Conservation (phyloP, 2,888 invertebrate genomes). For the Stenchaetothrips biformis region DNA sequence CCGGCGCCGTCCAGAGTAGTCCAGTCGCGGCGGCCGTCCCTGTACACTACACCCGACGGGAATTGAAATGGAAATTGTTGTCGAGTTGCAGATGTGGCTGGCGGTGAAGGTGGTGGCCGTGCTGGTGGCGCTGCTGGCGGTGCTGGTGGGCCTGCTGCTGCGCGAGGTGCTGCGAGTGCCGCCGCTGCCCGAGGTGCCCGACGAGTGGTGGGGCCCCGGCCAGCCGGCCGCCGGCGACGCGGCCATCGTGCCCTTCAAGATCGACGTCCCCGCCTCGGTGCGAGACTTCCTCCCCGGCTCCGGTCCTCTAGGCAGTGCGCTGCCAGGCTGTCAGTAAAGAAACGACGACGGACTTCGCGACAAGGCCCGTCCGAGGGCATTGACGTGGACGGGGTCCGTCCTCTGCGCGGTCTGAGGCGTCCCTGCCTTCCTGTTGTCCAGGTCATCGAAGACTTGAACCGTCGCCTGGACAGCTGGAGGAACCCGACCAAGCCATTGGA, state of each 20-base stretch:
- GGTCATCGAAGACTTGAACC: slow-evolving; percentile 34
- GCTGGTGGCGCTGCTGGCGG: slow-evolving; percentile 28
- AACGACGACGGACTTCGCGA: no score
- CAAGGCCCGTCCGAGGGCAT: no score
- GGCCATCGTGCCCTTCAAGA: slow-evolving; percentile 55
- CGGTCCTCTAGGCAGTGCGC: no score
- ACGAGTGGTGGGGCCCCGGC: slow-evolving; percentile 57
- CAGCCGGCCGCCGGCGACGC: slow-evolving; percentile 50
- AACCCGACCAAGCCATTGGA: slow-evolving; percentile 40
- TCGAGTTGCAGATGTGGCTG: slow-evolving; percentile 2
- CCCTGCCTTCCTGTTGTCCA: no score
- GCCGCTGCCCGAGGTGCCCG: slow-evolving; percentile 32
- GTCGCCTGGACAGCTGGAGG: not conserved
- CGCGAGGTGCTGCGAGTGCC: not conserved
- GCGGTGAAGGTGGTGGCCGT: slow-evolving; percentile 19
- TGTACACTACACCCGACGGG: no score
- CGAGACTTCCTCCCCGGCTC: no score
- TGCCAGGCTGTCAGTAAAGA: no score
- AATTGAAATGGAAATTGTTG: no score
- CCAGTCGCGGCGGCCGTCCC: no score
- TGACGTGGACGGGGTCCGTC: no score
- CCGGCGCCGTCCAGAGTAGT: no score
- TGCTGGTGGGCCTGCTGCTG: slow-evolving; percentile 27
- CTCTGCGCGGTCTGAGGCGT: no score
- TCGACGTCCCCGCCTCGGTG: slow-evolving; percentile 56